A percentile compares a stretch with the other conserved stretches of the same genome.
These are phyloP conservation scores for Delia radicum DNA, from an alignment of 1,140 invertebrate species.

Conservation along the genomic window DNA sequence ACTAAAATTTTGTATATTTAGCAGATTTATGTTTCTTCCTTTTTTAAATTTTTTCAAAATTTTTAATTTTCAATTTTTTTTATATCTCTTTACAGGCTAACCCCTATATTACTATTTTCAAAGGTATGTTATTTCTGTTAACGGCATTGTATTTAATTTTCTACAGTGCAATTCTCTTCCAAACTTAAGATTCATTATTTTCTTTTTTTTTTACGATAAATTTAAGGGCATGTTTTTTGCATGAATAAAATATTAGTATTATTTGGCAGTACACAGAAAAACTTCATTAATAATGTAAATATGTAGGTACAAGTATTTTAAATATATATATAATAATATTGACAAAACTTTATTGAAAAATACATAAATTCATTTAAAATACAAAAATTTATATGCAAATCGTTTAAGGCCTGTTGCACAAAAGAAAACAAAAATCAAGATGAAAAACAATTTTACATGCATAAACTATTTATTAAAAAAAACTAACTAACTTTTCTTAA, in stretches of 20 bases:
- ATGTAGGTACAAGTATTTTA: too few relatives aligned
- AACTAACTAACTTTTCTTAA: constrained; percentile 11
- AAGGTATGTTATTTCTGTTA: neutral
- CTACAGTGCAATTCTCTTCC: neutral
- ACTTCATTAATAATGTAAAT: neutral
- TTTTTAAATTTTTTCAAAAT: too few relatives aligned
- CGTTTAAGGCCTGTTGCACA: too few relatives aligned
- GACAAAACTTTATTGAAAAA: too few relatives aligned
- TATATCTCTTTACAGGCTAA: neutral
- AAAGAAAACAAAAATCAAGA: neutral
- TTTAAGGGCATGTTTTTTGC: neutral
- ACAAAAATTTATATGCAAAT: too few relatives aligned
- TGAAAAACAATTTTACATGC: neutral
- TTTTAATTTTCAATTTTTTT: neutral
- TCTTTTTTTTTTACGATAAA: neutral
- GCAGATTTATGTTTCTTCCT: too few relatives aligned
- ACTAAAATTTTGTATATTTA: too few relatives aligned
- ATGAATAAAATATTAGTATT: neutral
- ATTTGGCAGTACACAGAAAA: neutral
- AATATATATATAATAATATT: too few relatives aligned
- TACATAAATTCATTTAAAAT: too few relatives aligned
- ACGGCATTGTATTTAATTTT: too few relatives aligned
- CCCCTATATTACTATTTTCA: neutral
- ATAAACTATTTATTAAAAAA: neutral
- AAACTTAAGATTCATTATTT: neutral